Evolutionary conservation across 1,140 invertebrate genomes (phyloP).

Genomic region (Brachionus angularis): DNA sequence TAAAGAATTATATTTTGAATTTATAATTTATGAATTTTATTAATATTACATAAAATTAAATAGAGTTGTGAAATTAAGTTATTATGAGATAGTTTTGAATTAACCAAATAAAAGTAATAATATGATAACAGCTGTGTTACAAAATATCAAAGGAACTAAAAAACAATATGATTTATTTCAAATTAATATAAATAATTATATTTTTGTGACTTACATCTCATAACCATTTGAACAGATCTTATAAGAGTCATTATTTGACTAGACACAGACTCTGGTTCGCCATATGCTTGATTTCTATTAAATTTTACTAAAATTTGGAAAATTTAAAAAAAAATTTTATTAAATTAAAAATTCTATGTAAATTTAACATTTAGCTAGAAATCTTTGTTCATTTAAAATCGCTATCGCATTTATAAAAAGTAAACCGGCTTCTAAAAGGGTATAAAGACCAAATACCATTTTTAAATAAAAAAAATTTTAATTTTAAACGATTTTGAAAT

Average conservation of each 20-base stretch:
- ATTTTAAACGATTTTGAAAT: too few relatives aligned
- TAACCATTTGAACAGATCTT: slow-evolving; percentile 43
- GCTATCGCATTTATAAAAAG: slow-evolving; percentile 39
- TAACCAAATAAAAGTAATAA: slow-evolving; percentile 36
- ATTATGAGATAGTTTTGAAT: neutral
- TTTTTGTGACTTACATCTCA: slow-evolving; percentile 29
- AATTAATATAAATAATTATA: neutral
- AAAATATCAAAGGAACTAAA: slow-evolving; percentile 44
- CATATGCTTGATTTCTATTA: slow-evolving; percentile 24
- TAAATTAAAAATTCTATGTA: neutral
- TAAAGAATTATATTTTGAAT: too few relatives aligned
- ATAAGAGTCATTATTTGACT: slow-evolving; percentile 41
- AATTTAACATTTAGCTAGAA: slow-evolving; percentile 28
- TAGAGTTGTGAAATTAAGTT: too few relatives aligned
- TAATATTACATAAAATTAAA: too few relatives aligned
- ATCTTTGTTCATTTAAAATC: slow-evolving; percentile 42
- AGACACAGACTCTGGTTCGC: neutral
- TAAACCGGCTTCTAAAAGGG: slow-evolving; percentile 39
- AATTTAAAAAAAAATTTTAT: neutral
- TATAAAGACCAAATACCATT: slow-evolving; percentile 41
- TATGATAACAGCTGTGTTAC: slow-evolving; percentile 27
- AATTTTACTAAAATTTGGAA: neutral
- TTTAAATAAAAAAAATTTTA: neutral
- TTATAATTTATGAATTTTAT: too few relatives aligned
- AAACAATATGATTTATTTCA: neutral